Conservation (phyloP, 2,888 invertebrate species). For the Mesoligia furuncula region DNA sequence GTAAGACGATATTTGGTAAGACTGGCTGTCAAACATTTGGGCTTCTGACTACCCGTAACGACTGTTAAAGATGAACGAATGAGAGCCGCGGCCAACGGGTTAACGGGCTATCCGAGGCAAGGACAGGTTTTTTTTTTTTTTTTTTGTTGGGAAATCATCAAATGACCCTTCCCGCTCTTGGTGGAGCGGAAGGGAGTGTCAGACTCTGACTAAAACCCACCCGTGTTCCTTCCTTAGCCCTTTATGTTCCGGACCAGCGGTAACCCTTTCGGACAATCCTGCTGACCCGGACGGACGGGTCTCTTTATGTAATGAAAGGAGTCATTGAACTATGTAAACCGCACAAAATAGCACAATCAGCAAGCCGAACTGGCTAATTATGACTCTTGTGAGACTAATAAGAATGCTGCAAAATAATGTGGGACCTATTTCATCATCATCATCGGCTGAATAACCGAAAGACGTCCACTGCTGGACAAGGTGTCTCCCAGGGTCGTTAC, state of each 20-base stretch:
- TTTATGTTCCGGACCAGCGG: no score
- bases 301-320: not conserved
- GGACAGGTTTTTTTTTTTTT: no score
- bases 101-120: not conserved
- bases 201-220: no score
- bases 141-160: no score
- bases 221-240: no score
- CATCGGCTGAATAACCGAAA: not conserved
- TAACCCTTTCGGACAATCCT: no score
- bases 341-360: not conserved
- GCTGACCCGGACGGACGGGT: no score
- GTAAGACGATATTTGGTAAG: not conserved
- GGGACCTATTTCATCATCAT: not conserved
- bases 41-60: not conserved
- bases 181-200: no score
- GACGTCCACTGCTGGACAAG: not conserved
- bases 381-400: not conserved
- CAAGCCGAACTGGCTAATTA: not conserved
- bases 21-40: not conserved
- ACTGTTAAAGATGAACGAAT: not conserved
- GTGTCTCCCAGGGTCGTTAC: not conserved
- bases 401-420: not conserved
- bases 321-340: not conserved
- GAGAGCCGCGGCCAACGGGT: not conserved
- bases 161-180: no score